Conservation (phyloP, 2,113 vertebrate genomes). For the Taurulus bubalis region DNA sequence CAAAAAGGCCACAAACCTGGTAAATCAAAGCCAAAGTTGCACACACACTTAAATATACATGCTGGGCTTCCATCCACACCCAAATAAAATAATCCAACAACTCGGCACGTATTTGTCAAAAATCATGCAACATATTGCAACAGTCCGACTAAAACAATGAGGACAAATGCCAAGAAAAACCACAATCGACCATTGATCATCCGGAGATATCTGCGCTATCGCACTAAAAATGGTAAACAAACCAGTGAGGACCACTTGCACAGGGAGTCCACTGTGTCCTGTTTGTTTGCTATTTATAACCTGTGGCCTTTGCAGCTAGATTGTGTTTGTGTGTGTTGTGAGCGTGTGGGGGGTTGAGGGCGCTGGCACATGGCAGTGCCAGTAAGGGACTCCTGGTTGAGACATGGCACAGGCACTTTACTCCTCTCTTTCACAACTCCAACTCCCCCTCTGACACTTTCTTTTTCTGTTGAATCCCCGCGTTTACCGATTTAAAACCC, state of each 20-base stretch:
- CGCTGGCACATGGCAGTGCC: slow-evolving; percentile 45
- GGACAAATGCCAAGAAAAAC: neutral
- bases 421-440: slow-evolving; percentile 20
- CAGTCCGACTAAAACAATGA: neutral
- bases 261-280: slow-evolving; percentile 60
- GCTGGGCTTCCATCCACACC: neutral
- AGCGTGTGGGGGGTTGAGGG: slow-evolving; percentile 28
- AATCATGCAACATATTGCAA: neutral
- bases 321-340: slow-evolving; percentile 66
- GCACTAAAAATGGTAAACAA: slow-evolving; percentile 53
- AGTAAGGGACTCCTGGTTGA: slow-evolving; percentile 38
- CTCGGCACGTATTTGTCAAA: neutral
- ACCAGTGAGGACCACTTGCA: slow-evolving; percentile 44
- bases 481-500: slow-evolving; percentile 7
- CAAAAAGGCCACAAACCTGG: neutral
- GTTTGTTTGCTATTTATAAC: slow-evolving; percentile 80
- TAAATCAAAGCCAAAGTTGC: neutral
- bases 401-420: slow-evolving; percentile 31
- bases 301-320: slow-evolving; percentile 76
- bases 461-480: neutral
- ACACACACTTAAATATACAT: neutral
- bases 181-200: neutral
- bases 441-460: slow-evolving; percentile 14
- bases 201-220: neutral
- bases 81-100: neutral